Evolutionary conservation across 2,888 invertebrate species (phyloP), one percentile per base, ranked within the genome.

Genomic region (Agrilus mali): DNA sequence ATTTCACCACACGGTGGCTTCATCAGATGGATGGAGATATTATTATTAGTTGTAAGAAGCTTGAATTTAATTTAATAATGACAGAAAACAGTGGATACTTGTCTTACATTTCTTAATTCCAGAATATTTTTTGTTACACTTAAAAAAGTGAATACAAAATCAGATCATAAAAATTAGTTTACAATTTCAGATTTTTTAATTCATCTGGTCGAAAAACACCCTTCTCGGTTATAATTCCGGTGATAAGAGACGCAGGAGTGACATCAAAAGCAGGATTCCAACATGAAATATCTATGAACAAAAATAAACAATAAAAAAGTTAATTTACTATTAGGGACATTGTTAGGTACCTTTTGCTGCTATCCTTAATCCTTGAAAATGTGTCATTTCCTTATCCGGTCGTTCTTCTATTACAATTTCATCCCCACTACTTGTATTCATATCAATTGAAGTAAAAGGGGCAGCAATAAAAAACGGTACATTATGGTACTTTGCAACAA

Each of bases 221-320:
- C 53, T 76, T 77, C 66, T 97, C 96, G 8, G 97, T 98, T 32
- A 98, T 86, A 50, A 97, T 90, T 15, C 83, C 94, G 44, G 88
- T 86, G 50, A 98, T 96, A 31, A 98, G 74, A 14, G 75, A 70
- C 1, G 90, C 89, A 20, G 97, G 97, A 4, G 98, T 97, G 1
- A 98, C 87, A 68, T 98, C 98, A 66, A 98, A 98, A 0, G 96
- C 89, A 40, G 97, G 97, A 73, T 98, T 97, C 96, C 96, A 98
- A 63, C 92, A 94, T 42, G 76, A 74, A 42, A 95, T 90, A 42
- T 89, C 89, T 83, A 67, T 40, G 71, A 73, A 48, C 49, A 55
- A 49, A 48, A 52, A 50, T 38, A 49, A n/a, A 34, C 49, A 2
- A 10, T 20, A 20, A 20, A 20, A 17, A 17, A 17, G 17, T 17